phyloP scores from a whole-genome alignment of 2,888 invertebrate genomes.

The Cheilosia variabilis region DNA sequence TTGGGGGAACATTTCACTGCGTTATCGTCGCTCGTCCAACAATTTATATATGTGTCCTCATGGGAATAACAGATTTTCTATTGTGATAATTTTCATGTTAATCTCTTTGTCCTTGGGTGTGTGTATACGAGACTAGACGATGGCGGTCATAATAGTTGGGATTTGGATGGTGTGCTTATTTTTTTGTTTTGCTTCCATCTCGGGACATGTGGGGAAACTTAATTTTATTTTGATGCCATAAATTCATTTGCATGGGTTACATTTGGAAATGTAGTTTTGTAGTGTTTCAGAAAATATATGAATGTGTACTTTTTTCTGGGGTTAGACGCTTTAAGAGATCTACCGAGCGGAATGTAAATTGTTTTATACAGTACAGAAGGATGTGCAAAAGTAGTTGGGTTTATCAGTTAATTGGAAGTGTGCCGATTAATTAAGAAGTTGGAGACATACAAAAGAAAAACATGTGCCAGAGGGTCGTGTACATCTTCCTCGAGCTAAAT shows the following conservation, averaged over 20 bases:
- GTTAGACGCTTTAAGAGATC: background rate
- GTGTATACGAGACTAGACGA: conserved; percentile 10
- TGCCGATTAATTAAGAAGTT: conserved; percentile 13
- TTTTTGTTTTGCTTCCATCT: conserved; percentile 4
- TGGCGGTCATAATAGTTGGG: conserved; percentile 52
- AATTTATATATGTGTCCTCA: conserved; percentile 53
- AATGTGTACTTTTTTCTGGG: background rate
- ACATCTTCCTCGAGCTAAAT: too few relatives aligned
- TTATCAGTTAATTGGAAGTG: conserved; percentile 59
- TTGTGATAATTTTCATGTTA: conserved; percentile 75
- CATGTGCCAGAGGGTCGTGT: background rate
- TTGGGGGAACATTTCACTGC: conserved; percentile 11
- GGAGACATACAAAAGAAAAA: background rate
- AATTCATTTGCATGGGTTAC: conserved; percentile 63
- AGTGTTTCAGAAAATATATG: conserved; percentile 42
- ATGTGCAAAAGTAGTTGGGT: conserved; percentile 20
- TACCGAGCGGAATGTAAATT: conserved; percentile 38
- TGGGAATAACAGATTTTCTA: conserved; percentile 68
- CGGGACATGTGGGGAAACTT: conserved; percentile 38
- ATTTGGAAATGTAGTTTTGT: conserved; percentile 40
- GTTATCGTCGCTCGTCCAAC: conserved; percentile 49
- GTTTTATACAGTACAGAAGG: conserved; percentile 30
- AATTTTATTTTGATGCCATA: conserved; percentile 66
- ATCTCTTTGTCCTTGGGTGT: conserved; percentile 60
- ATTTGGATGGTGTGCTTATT: conserved; percentile 1